phyloP scores from a whole-genome alignment of 2,797 vertebrate species.

The Strix occidentalis region DNA sequence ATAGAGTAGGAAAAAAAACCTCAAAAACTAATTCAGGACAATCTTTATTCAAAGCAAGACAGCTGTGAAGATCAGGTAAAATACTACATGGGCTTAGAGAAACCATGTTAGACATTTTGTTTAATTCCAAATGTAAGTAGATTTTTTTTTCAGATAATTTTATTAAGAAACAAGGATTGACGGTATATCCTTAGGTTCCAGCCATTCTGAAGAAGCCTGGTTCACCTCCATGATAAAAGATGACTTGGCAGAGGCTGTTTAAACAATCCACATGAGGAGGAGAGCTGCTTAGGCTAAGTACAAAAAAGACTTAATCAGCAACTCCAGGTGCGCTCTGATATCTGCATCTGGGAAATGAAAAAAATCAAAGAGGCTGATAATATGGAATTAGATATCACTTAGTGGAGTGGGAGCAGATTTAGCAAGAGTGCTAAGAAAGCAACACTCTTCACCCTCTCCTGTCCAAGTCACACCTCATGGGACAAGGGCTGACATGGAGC shows the following conservation, averaged over 20 bases:
- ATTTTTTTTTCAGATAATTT: background rate
- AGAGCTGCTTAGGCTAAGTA: background rate
- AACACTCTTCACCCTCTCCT: background rate
- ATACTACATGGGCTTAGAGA: background rate
- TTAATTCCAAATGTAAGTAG: background rate
- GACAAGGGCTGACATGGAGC: background rate
- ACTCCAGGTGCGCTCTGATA: background rate
- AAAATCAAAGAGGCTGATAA: background rate
- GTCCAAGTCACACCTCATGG: background rate
- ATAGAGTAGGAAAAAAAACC: accelerated
- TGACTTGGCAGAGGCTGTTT: background rate
- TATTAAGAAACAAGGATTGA: background rate
- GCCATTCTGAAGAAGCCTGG: background rate
- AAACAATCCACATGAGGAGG: background rate
- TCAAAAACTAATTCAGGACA: background rate
- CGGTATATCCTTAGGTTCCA: background rate
- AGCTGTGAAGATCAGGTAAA: background rate
- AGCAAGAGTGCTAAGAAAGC: background rate
- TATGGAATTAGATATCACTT: background rate
- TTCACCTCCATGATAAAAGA: background rate
- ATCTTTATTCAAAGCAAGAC: background rate
- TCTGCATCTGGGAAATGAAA: background rate
- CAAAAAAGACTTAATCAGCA: background rate
- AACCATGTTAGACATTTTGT: background rate
- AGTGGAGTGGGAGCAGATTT: background rate